Conservation (phyloP, 2,888 invertebrate genomes). For the Ectemnius continuus region DNA sequence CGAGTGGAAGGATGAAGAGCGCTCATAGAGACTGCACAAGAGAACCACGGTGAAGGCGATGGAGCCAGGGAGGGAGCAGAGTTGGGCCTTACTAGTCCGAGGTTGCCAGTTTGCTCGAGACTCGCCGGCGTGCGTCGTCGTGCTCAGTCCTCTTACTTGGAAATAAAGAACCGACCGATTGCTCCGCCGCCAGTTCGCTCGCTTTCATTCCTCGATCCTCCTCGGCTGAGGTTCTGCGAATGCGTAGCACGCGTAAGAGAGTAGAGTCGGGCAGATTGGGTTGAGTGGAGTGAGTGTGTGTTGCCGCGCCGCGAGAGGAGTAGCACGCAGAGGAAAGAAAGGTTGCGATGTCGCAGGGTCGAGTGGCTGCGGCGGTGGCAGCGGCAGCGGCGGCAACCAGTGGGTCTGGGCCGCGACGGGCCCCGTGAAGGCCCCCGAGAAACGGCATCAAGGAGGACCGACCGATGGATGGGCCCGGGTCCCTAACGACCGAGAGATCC, state of each 20-base stretch:
- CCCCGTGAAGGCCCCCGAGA: conserved; percentile 32
- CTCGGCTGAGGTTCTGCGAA: not conserved
- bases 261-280: too few relatives aligned
- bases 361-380: not conserved
- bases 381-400: not conserved
- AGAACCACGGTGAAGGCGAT: conserved; percentile 6
- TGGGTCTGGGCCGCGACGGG: conserved; percentile 29
- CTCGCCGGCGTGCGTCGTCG: conserved; percentile 49
- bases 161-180: conserved; percentile 22
- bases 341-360: conserved; percentile 36
- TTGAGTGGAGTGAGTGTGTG: too few relatives aligned
- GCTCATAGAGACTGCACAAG: conserved; percentile 2
- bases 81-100: conserved; percentile 65
- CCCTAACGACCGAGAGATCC: conserved; percentile 20
- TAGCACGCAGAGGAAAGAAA: not conserved
- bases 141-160: conserved; percentile 50
- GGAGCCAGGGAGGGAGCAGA: conserved; percentile 39
- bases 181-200: conserved; percentile 10
- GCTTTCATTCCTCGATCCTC: conserved; percentile 5
- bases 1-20: conserved; percentile 13
- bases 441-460: conserved; percentile 36
- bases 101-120: conserved; percentile 64
- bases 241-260: too few relatives aligned
- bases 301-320: too few relatives aligned
- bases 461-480: conserved; percentile 11